Evolutionary conservation across 2,113 vertebrate species (phyloP).

Genomic region (Astatotilapia flaviijosephi): DNA sequence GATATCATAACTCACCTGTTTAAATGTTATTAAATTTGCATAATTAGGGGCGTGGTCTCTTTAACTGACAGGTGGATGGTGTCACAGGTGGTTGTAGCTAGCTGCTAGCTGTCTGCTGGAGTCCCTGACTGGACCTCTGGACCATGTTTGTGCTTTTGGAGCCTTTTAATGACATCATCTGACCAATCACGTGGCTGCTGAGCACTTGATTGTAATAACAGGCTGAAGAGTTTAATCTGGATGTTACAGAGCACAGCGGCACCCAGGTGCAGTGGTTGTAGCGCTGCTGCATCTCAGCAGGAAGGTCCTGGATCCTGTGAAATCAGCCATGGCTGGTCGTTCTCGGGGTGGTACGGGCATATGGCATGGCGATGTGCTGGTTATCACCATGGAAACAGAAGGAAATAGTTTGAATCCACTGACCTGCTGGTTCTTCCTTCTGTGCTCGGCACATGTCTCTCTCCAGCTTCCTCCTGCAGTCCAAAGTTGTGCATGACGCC

Average conservation of each 20-base stretch:
- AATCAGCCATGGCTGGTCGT: background rate
- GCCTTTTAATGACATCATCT: background rate
- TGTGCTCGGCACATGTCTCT: background rate
- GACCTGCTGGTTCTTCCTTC: background rate
- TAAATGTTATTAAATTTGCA: fast-evolving
- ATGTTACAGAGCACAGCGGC: background rate
- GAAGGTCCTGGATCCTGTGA: background rate
- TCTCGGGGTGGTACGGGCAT: background rate
- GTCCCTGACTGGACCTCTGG: background rate
- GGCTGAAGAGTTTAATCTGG: background rate
- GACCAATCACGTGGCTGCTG: background rate
- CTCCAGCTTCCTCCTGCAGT: background rate
- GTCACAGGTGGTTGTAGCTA: background rate
- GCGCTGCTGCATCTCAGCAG: background rate
- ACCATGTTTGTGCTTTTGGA: background rate
- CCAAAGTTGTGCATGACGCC: fast-evolving
- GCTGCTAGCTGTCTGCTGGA: background rate
- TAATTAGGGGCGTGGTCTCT: background rate
- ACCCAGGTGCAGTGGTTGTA: background rate
- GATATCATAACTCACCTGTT: background rate
- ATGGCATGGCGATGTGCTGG: background rate
- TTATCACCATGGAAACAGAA: background rate
- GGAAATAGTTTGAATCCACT: background rate
- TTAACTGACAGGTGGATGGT: fast-evolving
- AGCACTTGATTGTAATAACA: background rate